A percentile compares a stretch with the other conserved stretches of the same genome.
phyloP scores from a whole-genome alignment of 1,140 invertebrate genomes.

The Himalopsyche phryganea region DNA sequence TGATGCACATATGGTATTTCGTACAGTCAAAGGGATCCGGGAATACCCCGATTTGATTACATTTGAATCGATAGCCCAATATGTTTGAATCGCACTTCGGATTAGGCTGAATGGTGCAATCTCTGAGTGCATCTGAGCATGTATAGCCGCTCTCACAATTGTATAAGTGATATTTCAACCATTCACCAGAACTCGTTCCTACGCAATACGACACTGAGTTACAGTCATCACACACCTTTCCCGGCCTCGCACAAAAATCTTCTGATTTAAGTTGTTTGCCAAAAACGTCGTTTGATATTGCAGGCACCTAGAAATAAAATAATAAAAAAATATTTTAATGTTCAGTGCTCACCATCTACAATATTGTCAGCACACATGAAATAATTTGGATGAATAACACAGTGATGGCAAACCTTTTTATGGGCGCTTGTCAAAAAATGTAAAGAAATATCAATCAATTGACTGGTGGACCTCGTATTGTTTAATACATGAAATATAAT shows the following conservation, averaged over 20 bases:
- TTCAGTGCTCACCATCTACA: no score
- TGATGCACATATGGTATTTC: constrained; percentile 44
- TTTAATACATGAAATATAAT: no score
- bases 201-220: constrained; percentile 7
- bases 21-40: constrained; percentile 45
- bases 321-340: no score
- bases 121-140: background rate
- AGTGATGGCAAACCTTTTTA: no score
- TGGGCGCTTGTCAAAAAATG: no score
- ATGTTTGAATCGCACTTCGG: constrained; percentile 3
- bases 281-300: no score
- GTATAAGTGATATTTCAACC: background rate
- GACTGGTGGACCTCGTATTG: no score
- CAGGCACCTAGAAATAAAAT: no score
- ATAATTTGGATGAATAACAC: no score
- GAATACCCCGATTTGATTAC: constrained; percentile 37
- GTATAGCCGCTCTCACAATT: constrained; percentile 4
- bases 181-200: background rate
- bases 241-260: constrained; percentile 5
- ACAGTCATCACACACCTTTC: constrained; percentile 18
- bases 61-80: constrained; percentile 10
- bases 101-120: constrained; percentile 14
- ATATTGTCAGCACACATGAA: no score
- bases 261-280: no score
- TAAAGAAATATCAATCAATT: no score